Evolutionary conservation across 1,140 invertebrate genomes (phyloP).

Genomic region (Drosophila orena): DNA sequence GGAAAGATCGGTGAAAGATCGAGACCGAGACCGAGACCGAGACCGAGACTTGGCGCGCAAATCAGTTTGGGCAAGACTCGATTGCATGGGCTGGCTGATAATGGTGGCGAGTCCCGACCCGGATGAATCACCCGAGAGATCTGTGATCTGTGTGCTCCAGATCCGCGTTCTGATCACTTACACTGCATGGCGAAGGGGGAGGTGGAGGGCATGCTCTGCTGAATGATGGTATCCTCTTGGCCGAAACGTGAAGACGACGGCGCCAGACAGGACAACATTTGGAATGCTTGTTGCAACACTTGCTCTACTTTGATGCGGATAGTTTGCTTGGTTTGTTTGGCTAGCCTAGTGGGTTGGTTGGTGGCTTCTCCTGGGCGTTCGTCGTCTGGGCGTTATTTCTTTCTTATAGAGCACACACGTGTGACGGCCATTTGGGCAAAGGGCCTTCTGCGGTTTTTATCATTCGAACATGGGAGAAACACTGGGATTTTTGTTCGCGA

Average conservation of each 20-base stretch:
- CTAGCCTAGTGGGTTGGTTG: neutral
- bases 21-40: no score
- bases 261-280: constrained; percentile 85
- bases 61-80: constrained; percentile 43
- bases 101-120: constrained; percentile 9
- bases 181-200: constrained; percentile 84
- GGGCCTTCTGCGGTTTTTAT: constrained; percentile 25
- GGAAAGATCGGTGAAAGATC: no score
- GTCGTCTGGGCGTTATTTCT: neutral
- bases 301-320: constrained; percentile 17
- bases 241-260: constrained; percentile 84
- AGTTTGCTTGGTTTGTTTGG: constrained; percentile 3
- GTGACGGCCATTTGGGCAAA: constrained; percentile 42
- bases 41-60: constrained; percentile 56
- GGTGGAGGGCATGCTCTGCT: constrained; percentile 84
- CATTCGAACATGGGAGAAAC: constrained; percentile 10
- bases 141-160: neutral
- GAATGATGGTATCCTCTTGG: constrained; percentile 84
- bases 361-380: neutral
- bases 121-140: constrained; percentile 20
- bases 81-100: constrained; percentile 71
- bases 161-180: constrained; percentile 58
- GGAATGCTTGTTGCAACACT: constrained; percentile 78
- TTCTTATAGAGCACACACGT: constrained; percentile 62
- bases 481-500: constrained; percentile 12